Evolutionary conservation across 2,888 invertebrate species (phyloP), one percentile per base, ranked within the genome.

Genomic region (Erebia epiphron): DNA sequence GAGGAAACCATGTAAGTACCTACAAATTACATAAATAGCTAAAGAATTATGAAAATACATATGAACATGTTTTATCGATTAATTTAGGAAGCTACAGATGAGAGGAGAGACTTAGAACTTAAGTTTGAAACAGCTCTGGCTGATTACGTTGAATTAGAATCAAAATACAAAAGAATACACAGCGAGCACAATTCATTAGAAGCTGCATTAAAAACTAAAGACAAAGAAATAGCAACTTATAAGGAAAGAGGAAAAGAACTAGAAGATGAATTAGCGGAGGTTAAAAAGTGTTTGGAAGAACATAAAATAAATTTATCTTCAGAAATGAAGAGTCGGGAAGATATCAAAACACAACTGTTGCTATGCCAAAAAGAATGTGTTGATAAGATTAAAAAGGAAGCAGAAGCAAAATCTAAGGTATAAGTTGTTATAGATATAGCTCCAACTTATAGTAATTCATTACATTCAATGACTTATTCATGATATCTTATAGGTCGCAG

Each of bases 41-140:
- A 7, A 35, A 35, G 4, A 35, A 35, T 7, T 5, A 35, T 35
- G 35, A 35, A 5, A 35, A 35, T 35, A 35, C 35, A 35, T 50
- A 50, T 50, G 5, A 14, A 16, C 10, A 10, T 18, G 18, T 54
- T 67, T 57, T 68, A 50, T 77, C 5, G 0, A 14, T 57, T 50
- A 72, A 79, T 80, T 35, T 77, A 90, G 87, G 83, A 80, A 65
- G 89, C 75, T 90, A 94, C 82, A 83, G 94, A 74, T 89, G 94
- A 81, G 87, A 94, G 77, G 87, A 93, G 94, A 80, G 86, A 93
- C 62, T 79, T 95, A 26, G 95, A 95, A 80, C 79, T 90, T 1
- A 95, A 95, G 83, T 83, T 94, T 52, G 84, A 94, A 80, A 90
- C 94, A 70, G 86, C 94, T 1, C 80, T 94, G 73, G 88, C 93